phyloP scores from a whole-genome alignment of 1,140 invertebrate species.

The Drosophila bocki region DNA sequence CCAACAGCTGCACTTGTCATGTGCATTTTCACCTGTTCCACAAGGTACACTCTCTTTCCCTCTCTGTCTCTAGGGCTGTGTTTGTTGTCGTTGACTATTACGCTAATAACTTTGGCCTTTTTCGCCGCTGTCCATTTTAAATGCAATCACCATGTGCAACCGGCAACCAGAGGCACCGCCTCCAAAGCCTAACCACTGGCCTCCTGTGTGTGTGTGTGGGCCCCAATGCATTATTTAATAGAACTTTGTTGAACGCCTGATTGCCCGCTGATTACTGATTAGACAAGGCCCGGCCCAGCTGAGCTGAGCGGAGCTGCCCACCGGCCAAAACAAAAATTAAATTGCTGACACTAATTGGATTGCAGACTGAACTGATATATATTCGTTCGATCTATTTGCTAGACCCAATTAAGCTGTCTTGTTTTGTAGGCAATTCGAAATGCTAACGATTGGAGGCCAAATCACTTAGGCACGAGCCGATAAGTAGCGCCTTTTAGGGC shows the following conservation, averaged over 20 bases:
- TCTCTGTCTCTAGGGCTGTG: neutral
- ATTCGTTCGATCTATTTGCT: slow-evolving; percentile 16
- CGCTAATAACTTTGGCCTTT: slow-evolving; percentile 81
- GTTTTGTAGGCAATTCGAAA: slow-evolving; percentile 7
- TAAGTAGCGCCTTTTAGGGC: neutral
- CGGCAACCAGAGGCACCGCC: slow-evolving; percentile 12
- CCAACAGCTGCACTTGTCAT: slow-evolving; percentile 74
- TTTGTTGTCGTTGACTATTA: slow-evolving; percentile 57
- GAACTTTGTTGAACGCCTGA: slow-evolving; percentile 55
- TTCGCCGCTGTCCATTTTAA: slow-evolving; percentile 66
- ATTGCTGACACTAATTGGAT: slow-evolving; percentile 51
- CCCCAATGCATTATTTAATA: slow-evolving; percentile 57
- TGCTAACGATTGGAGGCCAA: neutral
- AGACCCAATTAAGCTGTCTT: slow-evolving; percentile 21
- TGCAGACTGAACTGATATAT: slow-evolving; percentile 3
- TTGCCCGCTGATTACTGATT: slow-evolving; percentile 52
- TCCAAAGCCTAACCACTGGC: slow-evolving; percentile 1
- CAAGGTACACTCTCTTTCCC: neutral
- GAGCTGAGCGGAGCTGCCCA: slow-evolving; percentile 25
- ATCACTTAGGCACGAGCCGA: neutral
- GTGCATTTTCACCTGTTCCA: slow-evolving; percentile 69
- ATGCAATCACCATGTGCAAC: slow-evolving; percentile 42
- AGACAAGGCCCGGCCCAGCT: slow-evolving; percentile 21
- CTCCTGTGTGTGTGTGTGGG: neutral
- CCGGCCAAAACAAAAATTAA: slow-evolving; percentile 41